Base-by-base conservation (phyloP, 1,140 invertebrate genomes). In the Sitophilus oryzae region DNA sequence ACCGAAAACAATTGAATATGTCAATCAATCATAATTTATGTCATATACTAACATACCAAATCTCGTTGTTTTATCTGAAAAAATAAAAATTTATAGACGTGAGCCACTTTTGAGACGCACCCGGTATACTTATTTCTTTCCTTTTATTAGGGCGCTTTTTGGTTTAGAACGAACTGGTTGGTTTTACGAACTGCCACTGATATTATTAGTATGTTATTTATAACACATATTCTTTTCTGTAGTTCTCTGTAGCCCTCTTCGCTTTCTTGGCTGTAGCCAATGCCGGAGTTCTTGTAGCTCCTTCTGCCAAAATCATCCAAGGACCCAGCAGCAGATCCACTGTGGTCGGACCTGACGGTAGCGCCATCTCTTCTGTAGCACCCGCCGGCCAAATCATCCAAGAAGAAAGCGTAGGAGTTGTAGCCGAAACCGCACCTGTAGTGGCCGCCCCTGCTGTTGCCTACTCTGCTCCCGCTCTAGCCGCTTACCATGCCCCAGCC, bases 331-430 rank as follows among this genome's bases (percentile, higher is more conserved):
- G 41, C 37, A 62, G 46, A 47, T 46, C 64, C 40, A 64, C 55
- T 3, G 36, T 66, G 9, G 54, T 64, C 23, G 64, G 64, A 14
- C 58, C 58, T 10, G 64, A 66, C 19, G 64, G 64, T 22, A 66
- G 64, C 45, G 50, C 57, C 9, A 66, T 66, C 47, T 52, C 48
- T 23, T 34, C 62, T n/a, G 63, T 57, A 23, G 49, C 51, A 19
- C 59, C 58, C 40, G 64, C 62, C 18, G 64, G 64, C n/a, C 20
- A 49, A 34, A 56, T 66, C 23, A 15, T 64, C 15, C 51, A 56
- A n/a, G 60, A 62, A 43, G 56, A 61, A 23, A 19, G 20, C 16
- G 21, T 43, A 30, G 45, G 22, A 46, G 52, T 54, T 54, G 43
- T 46, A 11, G 44, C 52, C n/a, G 19, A 54, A 11, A n/a, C 50